Evolutionary conservation across 2,888 invertebrate species (phyloP).

Genomic region (Antitype chi): DNA sequence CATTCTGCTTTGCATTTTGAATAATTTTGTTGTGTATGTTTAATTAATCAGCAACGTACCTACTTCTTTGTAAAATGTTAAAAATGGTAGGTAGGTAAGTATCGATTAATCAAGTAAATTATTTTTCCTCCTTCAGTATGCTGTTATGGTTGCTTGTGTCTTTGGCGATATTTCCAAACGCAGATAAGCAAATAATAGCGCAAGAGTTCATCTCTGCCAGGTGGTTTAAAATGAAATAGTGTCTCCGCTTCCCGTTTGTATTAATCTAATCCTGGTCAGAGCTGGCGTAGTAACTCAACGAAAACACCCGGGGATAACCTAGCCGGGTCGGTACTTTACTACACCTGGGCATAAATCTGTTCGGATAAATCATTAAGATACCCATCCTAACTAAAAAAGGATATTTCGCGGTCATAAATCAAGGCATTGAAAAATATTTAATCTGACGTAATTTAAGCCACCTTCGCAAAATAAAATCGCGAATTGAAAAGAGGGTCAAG

Average conservation of each 20-base stretch:
- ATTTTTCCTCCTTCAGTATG: not conserved
- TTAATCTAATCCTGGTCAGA: conserved; percentile 76
- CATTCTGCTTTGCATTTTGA: conserved; percentile 1
- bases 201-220: conserved; percentile 58
- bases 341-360: conserved; percentile 66
- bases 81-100: too few species aligned
- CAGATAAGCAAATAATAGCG: conserved; percentile 39
- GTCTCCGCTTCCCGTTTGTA: conserved; percentile 69
- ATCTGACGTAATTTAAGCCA: conserved; percentile 42
- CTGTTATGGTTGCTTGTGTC: not conserved
- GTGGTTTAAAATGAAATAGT: conserved; percentile 73
- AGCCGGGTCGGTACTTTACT: conserved; percentile 57
- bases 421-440: conserved; percentile 42
- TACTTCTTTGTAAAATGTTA: not conserved
- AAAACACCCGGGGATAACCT: conserved; percentile 74
- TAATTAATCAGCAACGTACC: conserved; percentile 3
- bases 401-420: conserved; percentile 38
- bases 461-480: conserved; percentile 37
- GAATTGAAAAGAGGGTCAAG: conserved; percentile 42
- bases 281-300: conserved; percentile 74
- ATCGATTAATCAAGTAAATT: conserved; percentile 10
- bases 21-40: conserved; percentile 2
- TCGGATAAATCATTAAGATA: conserved; percentile 61
- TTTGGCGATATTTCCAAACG: not conserved
- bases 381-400: conserved; percentile 33